Conservation (phyloP, 1,140 invertebrate genomes). For the Ganaspis sp. region DNA sequence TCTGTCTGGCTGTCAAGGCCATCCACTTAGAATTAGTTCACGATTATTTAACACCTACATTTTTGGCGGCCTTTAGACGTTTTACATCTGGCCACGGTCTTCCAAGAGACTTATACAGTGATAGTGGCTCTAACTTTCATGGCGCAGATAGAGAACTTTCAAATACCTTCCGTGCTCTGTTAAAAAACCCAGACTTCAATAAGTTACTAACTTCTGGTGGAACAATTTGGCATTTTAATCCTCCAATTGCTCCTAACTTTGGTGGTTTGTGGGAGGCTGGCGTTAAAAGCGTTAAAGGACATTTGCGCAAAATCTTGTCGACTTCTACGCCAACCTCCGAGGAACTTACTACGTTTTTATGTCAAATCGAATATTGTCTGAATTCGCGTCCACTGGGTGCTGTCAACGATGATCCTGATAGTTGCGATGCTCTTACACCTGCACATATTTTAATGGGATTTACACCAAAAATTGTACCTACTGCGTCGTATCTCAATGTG, state of each 20-base stretch:
- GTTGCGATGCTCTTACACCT: constrained; percentile 39
- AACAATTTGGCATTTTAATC: no score
- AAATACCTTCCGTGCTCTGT: no score
- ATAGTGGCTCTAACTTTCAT: constrained; percentile 42
- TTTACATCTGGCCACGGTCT: constrained; percentile 49
- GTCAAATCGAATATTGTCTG: constrained; percentile 47
- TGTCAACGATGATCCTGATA: constrained; percentile 34
- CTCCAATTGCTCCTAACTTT: no score
- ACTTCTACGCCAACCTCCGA: constrained; percentile 37
- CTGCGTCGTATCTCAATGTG: background rate
- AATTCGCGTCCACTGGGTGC: constrained; percentile 50
- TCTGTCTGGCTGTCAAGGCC: constrained; percentile 39
- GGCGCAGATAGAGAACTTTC: background rate
- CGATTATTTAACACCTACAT: no score
- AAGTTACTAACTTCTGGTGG: no score
- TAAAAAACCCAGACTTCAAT: no score
- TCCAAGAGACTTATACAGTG: constrained; percentile 32
- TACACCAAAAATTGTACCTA: constrained; percentile 35
- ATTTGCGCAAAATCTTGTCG: no score
- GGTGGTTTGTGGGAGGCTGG: no score
- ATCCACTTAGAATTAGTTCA: constrained; percentile 59
- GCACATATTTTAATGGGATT: constrained; percentile 58
- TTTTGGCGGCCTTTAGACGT: constrained; percentile 45
- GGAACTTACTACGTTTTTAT: constrained; percentile 46
- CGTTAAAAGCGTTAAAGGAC: no score